Base-by-base conservation (phyloP, 2,113 vertebrate genomes). In the Beaufortia kweichowensis region DNA sequence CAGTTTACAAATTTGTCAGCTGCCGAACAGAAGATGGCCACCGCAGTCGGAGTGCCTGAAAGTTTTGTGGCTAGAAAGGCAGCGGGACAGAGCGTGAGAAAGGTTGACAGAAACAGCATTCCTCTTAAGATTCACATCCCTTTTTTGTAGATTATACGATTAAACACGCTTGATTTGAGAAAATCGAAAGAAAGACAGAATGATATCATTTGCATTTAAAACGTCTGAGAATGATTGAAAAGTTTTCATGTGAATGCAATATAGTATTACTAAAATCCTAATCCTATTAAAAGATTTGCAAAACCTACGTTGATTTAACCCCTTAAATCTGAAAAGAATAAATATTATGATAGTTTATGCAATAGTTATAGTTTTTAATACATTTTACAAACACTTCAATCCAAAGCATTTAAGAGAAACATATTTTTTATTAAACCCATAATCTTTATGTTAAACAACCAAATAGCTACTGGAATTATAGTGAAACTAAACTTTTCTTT, bases 21-120 rank as follows among this genome's bases (percentile, higher is more conserved):
- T 19, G 81, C 91, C 41, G 97, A 99, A 84, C 96, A 95, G 87
- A 97, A 91, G 78, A 93, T 97, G 81, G 89, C 88, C 0, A 82
- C 92, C 1, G 81, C 88, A 50, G 84, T 97, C n/a, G 97, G 97
- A 2, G 93, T 98, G 0, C 90, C 95, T 0, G 97, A 98, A 88
- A 95, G 96, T 73, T 95, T 95, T 19, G 89, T 98, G 46, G 92
- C 91, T 0, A 92, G 91, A 76, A 98, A 95, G 79, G 95, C 94
- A 41, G 95, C 96, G 9, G 95, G 97, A 56, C 96, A 98, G 89
- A 92, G 90, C 12, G 87, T 96, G 78, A 95, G 88, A 71, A 97
- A 95, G 93, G 97, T 98, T 84, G 67, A 77, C 6, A 21, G 28
- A 5, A 61, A 5, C 23, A 12, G 19, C 43, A 39, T 72, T 76